Percentiles rank a stretch among this genome's conserved stretches.
phyloP scores from a whole-genome alignment of 2,113 vertebrate species.

The Epinephelus lanceolatus region DNA sequence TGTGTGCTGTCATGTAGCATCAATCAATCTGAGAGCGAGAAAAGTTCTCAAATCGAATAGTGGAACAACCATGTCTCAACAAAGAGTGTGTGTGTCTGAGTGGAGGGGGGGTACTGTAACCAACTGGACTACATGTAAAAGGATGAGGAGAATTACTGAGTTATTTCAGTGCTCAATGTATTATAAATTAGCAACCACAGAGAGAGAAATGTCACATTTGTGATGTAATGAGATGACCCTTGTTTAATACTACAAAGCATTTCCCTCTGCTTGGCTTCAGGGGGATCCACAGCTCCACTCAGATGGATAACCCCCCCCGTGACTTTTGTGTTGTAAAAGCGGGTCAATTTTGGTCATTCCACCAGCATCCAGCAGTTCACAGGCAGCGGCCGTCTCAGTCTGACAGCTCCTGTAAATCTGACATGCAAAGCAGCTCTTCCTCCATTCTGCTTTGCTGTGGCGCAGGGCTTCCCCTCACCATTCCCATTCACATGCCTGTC shows the following conservation, averaged over 20 bases:
- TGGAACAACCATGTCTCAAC: not conserved
- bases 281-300: constrained; percentile 15
- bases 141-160: constrained; percentile 8
- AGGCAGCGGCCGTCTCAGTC: constrained; percentile 21
- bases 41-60: constrained; percentile 30
- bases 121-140: not conserved
- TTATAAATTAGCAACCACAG: constrained; percentile 16
- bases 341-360: constrained; percentile 49
- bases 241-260: constrained; percentile 1
- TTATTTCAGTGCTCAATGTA: not conserved
- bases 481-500: constrained; percentile 42
- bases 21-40: constrained; percentile 38
- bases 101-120: not conserved
- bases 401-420: constrained; percentile 56
- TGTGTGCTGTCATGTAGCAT: constrained; percentile 35
- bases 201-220: constrained; percentile 9
- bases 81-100: not conserved
- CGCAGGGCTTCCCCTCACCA: constrained; percentile 55
- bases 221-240: constrained; percentile 18
- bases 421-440: constrained; percentile 34
- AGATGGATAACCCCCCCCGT: constrained; percentile 1
- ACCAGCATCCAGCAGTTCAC: constrained; percentile 11
- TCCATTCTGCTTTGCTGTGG: constrained; percentile 5
- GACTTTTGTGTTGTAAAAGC: not conserved
- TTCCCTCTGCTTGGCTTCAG: constrained; percentile 15